Percentiles rank a stretch among this genome's conserved stretches.
These are phyloP conservation scores for Hylaeus volcanicus DNA, from an alignment of 1,140 invertebrate genomes.

Conservation along the genomic window DNA sequence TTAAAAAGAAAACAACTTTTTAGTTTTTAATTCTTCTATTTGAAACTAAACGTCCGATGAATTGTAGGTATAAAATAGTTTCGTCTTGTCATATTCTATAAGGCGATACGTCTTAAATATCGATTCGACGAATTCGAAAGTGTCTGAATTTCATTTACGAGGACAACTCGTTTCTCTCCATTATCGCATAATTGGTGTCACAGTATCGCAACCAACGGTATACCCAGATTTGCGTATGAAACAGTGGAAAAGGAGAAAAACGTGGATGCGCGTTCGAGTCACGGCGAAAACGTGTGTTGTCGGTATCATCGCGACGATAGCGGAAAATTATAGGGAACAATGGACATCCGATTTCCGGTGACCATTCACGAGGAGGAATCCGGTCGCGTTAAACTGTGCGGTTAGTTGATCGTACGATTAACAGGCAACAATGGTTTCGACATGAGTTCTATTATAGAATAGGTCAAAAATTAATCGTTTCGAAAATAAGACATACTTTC, in stretches of 20 bases:
- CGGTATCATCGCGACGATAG: neutral
- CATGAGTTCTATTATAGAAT: neutral
- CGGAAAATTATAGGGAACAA: conserved; percentile 45
- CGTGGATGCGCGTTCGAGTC: neutral
- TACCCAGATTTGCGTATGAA: neutral
- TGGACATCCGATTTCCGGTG: conserved; percentile 56
- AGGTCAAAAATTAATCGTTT: neutral
- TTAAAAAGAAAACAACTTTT: too few relatives aligned
- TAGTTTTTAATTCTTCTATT: too few relatives aligned
- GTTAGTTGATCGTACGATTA: conserved; percentile 41
- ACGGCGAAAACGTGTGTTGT: neutral
- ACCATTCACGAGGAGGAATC: conserved; percentile 42
- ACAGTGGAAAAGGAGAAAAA: neutral
- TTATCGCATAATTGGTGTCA: too few relatives aligned
- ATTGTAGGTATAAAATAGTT: too few relatives aligned
- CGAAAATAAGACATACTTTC: too few relatives aligned
- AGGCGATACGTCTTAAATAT: too few relatives aligned
- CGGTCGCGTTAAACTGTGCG: conserved; percentile 28
- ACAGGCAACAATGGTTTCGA: conserved; percentile 10
- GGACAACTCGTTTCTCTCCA: too few relatives aligned
- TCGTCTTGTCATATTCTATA: too few relatives aligned
- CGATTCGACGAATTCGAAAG: too few relatives aligned
- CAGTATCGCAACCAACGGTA: neutral
- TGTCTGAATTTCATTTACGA: too few relatives aligned
- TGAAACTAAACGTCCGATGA: too few relatives aligned